A percentile compares a stretch with the other conserved stretches of the same genome.
phyloP scores from a whole-genome alignment of 2,888 invertebrate genomes.

The Watsonalla cultraria region DNA sequence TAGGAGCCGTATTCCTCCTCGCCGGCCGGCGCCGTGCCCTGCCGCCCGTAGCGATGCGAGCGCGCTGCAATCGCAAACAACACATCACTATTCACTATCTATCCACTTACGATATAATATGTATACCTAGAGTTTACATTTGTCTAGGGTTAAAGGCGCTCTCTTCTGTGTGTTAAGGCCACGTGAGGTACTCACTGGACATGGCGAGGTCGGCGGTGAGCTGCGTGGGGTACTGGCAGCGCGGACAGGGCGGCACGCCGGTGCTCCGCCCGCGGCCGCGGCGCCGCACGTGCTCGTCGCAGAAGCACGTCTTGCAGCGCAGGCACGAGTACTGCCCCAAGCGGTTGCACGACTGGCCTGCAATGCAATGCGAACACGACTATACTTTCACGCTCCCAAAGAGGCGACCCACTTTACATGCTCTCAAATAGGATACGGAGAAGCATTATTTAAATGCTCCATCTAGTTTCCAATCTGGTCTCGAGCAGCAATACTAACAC shows the following conservation, averaged over 20 bases:
- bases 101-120: not conserved
- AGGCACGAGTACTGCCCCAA: conserved; percentile 97
- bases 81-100: conserved; percentile 8
- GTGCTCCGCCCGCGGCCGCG: conserved; percentile 44
- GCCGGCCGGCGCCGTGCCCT: conserved; percentile 82
- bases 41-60: conserved; percentile 93
- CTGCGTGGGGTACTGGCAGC: conserved; percentile 95
- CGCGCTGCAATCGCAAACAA: conserved; percentile 77
- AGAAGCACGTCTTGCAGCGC: conserved; percentile 96
- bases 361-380: conserved; percentile 9
- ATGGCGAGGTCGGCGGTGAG: conserved; percentile 96
- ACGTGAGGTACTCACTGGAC: conserved; percentile 84
- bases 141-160: no score
- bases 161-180: no score
- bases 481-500: conserved; percentile 76
- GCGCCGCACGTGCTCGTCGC: conserved; percentile 96
- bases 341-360: conserved; percentile 95
- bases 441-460: no score
- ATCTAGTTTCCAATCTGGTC: no score
- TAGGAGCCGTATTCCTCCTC: conserved; percentile 78
- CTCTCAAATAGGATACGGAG: no score
- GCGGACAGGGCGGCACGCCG: conserved; percentile 87
- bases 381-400: not conserved
- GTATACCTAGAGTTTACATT: no score
- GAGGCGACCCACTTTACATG: not conserved